Base-by-base conservation (phyloP, 2,888 invertebrate species). In the Caprella mutica region DNA sequence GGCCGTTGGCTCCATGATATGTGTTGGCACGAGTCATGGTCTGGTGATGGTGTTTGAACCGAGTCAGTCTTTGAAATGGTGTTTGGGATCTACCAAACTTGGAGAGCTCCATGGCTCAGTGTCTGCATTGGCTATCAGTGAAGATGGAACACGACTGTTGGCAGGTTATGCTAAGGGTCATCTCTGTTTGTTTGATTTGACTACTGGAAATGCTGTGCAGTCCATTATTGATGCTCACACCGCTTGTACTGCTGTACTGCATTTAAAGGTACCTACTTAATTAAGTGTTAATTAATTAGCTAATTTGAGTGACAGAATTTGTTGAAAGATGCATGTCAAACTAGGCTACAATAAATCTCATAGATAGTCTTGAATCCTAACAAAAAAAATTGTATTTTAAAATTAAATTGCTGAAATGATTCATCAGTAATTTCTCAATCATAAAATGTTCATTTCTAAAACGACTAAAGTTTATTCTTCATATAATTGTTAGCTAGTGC, bases 11-110 rank as follows among this genome's bases (percentile, higher is more conserved):
- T 55, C 52, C 23, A 52, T 58, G 8, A 80, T 93, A 63, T 87
- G 87, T n/a, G 81, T 94, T 29, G 96, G 96, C 35, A 96, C 93
- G 29, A 90, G 92, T 26, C 91, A 93, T 73, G 94, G 96, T 1
- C 82, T 90, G 67, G 80, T 92, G 54, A 76, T 96, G 27, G 83
- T 89, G 55, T 91, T 90, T 74, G 87, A 88, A 77, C 77, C 80
- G 51, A 82, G 86, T 40, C 93, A 94, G 74, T 86, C 86, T 9
- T 74, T 94, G 65, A 82, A 88, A 70, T 94, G 91, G 90, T 92
- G 89, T 65, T 77, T 84, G 66, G 83, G 84, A 12, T 61, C 61
- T 8, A 59, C 58, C 9, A 17, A n/a, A 12, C 6, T 46, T 40
- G 67, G 56, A 76, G 80, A 67, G 75, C 80, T 83, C 42, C 75